Evolutionary conservation across 2,888 invertebrate genomes (phyloP), one percentile per base, ranked within the genome.

Genomic region (Synergus umbraculus): DNA sequence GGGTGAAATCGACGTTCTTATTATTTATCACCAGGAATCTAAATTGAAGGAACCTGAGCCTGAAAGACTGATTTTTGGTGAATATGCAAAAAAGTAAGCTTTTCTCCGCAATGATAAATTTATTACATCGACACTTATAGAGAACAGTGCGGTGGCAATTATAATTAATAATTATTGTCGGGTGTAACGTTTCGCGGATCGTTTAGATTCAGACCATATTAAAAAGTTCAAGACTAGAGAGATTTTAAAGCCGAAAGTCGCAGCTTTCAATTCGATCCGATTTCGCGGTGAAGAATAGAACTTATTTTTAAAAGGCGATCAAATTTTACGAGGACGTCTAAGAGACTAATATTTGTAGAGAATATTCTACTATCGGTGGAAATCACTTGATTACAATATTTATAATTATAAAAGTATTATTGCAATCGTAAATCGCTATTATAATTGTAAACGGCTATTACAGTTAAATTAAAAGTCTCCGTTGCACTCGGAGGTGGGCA

Each of bases 21-120:
- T 29, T 29, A 29, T 29, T 29, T 29, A 29, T 29, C 22, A 29
- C 22, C 22, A 29, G 22, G 22, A 29, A 29, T 29, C 22, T 29
- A 29, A 29, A 29, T 29, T 29, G 22, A 29, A 29, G 22, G 22
- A 29, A 29, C 22, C 22, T 29, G 22, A 29, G 22, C 22, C 2
- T 29, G 22, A 29, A 29, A 29, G 22, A 29, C 22, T 29, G 22
- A 29, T 29, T 29, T 29, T 29, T 29, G 22, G 2, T 29, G 22
- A 29, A 29, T 29, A 29, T 29, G 22, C 22, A 60, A 60, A 60
- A 18, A 49, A 29, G 22, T 43, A 37, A 22, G 37, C 9, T 12
- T 73, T 41, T 78, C 78, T 29, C 78, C 41, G 49, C 78, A 77
- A 78, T 78, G 78, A 79, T 65, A 83, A 82, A 76, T 83, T 83